Evolutionary conservation across 2,888 invertebrate genomes (phyloP), one percentile per base, ranked within the genome.

Genomic region (Stramonita haemastoma): DNA sequence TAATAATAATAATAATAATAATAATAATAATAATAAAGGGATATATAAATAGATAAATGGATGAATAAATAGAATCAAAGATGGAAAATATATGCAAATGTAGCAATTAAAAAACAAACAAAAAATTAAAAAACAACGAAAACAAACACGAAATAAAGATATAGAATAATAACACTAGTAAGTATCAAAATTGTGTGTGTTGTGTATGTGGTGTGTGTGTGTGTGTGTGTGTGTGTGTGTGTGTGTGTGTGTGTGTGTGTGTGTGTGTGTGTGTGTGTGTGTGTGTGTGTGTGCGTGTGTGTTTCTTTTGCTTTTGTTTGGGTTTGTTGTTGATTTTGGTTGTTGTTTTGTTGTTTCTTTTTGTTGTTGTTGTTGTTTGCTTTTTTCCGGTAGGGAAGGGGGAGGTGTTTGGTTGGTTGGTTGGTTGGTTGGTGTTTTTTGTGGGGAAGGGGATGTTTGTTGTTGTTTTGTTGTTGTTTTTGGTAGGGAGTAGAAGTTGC

Each of bases 271-370:
- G 79, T n/a, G 22, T 79, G 66, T 22, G 66, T 22, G 66, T 13
- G 66, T 32, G 79, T 26, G n/a, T 79, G 79, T 79, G 79, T n/a
- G 32, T 79, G 79, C 22, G 32, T n/a, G n/a, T 79, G 79, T 79
- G 79, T 26, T 29, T 13, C 8, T 19, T 77, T 22, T 11, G 8
- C 17, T 22, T 13, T 77, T 13, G 13, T 15, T 60, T 60, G 60
- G 11, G 60, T 60, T 8, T 22, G 26, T 77, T n/a, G n/a, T n/a
- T n/a, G n/a, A n/a, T n/a, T n/a, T n/a, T n/a, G n/a, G n/a, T n/a
- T n/a, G n/a, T n/a, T n/a, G n/a, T n/a, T n/a, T n/a, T n/a, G n/a
- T n/a, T n/a, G n/a, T n/a, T n/a, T n/a, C n/a, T n/a, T n/a, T n/a
- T n/a, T n/a, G n/a, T n/a, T n/a, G n/a, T n/a, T n/a, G n/a, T n/a